phyloP scores from a whole-genome alignment of 2,797 vertebrate genomes.

The Liasis olivaceus region DNA sequence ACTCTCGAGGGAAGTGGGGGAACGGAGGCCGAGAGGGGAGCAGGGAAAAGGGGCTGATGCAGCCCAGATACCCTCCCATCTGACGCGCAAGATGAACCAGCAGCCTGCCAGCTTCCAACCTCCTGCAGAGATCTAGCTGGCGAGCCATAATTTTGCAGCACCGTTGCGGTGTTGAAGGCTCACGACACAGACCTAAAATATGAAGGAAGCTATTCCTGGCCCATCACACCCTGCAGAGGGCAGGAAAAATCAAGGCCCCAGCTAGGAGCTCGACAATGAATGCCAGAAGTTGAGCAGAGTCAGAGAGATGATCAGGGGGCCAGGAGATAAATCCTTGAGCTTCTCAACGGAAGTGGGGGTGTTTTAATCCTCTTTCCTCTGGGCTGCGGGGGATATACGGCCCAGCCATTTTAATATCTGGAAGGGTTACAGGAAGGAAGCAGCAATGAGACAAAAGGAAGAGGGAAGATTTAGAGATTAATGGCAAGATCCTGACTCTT shows the following conservation, averaged over 20 bases:
- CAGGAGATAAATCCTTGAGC: background rate
- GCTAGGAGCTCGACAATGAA: background rate
- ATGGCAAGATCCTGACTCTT: background rate
- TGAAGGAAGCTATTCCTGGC: background rate
- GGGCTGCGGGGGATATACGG: background rate
- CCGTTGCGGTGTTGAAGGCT: background rate
- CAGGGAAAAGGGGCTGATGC: background rate
- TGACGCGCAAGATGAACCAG: background rate
- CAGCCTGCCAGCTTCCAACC: background rate
- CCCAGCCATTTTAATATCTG: background rate
- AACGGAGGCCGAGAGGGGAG: background rate
- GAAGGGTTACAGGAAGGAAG: background rate
- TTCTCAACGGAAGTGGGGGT: background rate
- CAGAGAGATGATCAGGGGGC: background rate
- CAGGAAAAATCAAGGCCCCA: background rate
- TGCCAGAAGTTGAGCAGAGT: background rate
- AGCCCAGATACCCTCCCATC: background rate
- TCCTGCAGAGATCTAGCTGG: background rate
- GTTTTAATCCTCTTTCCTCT: conserved; percentile 25
- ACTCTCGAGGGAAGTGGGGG: background rate
- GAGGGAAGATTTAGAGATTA: background rate
- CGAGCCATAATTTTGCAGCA: background rate
- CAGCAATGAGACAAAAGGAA: background rate
- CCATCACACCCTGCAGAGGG: background rate
- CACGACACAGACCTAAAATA: background rate